Percentiles rank a stretch among this genome's conserved stretches.
Evolutionary conservation across 2,888 invertebrate genomes (phyloP).

Genomic region (Meliscaeva auricollis): DNA sequence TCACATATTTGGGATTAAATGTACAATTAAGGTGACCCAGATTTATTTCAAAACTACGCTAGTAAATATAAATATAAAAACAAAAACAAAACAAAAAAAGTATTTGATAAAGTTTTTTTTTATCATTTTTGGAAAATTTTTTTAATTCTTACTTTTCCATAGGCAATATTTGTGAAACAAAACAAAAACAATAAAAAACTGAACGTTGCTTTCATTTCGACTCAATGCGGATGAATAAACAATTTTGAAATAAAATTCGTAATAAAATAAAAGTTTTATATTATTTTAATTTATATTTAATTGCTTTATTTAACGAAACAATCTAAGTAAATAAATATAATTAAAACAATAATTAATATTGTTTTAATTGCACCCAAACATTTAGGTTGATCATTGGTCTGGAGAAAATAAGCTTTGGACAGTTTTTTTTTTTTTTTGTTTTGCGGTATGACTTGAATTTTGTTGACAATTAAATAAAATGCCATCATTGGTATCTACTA

Average conservation of each 20-base stretch:
- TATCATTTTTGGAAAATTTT: neutral
- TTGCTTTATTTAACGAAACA: neutral
- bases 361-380: neutral
- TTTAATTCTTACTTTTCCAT: neutral
- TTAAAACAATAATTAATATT: neutral
- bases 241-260: neutral
- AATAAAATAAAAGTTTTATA: neutral
- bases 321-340: neutral
- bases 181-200: neutral
- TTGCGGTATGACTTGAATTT: neutral
- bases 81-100: no score
- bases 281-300: neutral
- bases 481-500: no score
- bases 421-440: no score
- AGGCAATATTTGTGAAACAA: neutral
- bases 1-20: neutral
- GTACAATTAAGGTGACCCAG: neutral
- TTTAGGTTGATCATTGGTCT: neutral
- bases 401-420: neutral
- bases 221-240: neutral
- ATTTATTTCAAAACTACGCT: conserved; percentile 35
- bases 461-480: neutral
- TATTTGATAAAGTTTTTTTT: neutral
- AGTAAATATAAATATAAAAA: neutral
- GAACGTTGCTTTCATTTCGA: neutral